Percentiles rank a stretch among this genome's conserved stretches.
Conservation (phyloP, 1,140 invertebrate genomes). For the Zaprionus davidi region DNA sequence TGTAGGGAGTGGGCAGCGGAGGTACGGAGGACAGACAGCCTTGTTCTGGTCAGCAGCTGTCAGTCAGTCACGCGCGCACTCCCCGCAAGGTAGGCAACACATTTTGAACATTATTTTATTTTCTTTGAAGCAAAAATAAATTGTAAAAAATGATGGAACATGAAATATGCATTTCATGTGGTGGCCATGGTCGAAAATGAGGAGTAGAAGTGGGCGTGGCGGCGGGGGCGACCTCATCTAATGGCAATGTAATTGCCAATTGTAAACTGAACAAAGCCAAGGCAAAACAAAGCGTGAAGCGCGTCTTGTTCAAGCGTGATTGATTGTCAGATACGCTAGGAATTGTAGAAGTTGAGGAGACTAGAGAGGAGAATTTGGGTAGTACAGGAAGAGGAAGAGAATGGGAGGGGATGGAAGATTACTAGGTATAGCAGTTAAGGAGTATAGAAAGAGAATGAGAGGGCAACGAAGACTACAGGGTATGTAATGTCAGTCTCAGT, state of each 20-base stretch:
- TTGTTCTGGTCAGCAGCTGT: conserved; percentile 60
- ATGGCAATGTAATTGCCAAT: conserved; percentile 78
- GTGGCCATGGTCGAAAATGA: conserved; percentile 11
- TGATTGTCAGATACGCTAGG: not conserved
- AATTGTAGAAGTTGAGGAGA: not conserved
- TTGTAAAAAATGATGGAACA: conserved; percentile 49
- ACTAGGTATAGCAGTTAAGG: not conserved
- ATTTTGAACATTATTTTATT: conserved; percentile 44
- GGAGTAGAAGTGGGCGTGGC: conserved; percentile 22
- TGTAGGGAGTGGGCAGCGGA: not conserved
- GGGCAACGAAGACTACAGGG: not conserved
- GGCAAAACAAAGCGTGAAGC: conserved; percentile 3
- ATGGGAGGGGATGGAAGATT: not conserved
- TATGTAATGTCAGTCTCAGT: not conserved
- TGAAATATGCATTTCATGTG: conserved; percentile 65
- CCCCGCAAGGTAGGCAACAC: conserved; percentile 38
- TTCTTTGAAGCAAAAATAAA: conserved; percentile 41
- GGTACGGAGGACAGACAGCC: conserved; percentile 1
- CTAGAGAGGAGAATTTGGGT: too few species aligned
- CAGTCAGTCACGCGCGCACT: conserved; percentile 40
- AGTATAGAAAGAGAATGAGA: not conserved
- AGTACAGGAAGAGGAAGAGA: not conserved
- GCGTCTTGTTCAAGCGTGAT: not conserved
- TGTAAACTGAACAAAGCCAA: conserved; percentile 53
- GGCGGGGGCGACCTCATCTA: conserved; percentile 41